Conservation (phyloP, 2,888 invertebrate species). For the Chymomyza fuscimana region DNA sequence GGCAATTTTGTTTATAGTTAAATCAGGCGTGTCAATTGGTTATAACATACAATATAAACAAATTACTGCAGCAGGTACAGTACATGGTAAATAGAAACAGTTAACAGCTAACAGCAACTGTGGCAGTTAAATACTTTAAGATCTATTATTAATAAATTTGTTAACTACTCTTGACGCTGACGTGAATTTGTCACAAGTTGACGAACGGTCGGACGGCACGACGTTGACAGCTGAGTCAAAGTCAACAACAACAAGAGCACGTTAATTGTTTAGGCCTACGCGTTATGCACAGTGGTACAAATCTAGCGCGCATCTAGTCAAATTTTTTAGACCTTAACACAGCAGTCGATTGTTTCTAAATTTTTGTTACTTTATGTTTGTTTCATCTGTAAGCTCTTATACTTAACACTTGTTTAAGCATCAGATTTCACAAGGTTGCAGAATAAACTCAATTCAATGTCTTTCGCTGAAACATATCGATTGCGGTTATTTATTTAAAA, state of each 20-base stretch:
- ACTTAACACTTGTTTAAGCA: no score
- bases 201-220: constrained; percentile 2
- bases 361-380: no score
- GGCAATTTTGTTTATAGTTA: constrained; percentile 55
- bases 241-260: constrained; percentile 19
- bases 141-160: constrained; percentile 53
- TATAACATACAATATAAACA: constrained; percentile 61
- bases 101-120: constrained; percentile 7
- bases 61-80: constrained; percentile 51
- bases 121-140: constrained; percentile 28
- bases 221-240: constrained; percentile 25
- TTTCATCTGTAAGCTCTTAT: no score
- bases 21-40: constrained; percentile 71
- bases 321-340: no score
- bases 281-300: no score
- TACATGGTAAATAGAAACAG: background rate
- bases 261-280: background rate
- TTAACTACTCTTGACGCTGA: constrained; percentile 23
- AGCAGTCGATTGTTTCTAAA: no score
- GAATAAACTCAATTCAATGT: no score
- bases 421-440: no score
- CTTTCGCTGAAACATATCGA: no score
- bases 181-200: constrained; percentile 48
- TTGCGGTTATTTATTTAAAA: no score
- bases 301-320: no score